Conservation (phyloP, 1,140 invertebrate genomes). For the Drosophila nigrodunni region DNA sequence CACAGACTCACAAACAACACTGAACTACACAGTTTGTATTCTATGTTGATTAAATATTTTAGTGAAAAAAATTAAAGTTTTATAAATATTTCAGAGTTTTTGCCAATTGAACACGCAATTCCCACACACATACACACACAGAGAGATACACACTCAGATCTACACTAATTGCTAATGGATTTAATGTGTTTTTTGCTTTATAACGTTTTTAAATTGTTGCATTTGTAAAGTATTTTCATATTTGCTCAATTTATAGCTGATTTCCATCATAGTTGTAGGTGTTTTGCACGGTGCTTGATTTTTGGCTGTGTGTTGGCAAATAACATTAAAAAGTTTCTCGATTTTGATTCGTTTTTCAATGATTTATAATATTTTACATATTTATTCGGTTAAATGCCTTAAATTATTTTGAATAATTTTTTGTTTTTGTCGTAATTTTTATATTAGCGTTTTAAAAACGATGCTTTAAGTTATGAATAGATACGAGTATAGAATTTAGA, state of each 20-base stretch:
- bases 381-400: constrained; percentile 50
- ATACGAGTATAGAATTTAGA: constrained; percentile 51
- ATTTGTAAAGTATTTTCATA: constrained; percentile 38
- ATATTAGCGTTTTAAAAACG: constrained; percentile 70
- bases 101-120: constrained; percentile 41
- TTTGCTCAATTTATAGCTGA: constrained; percentile 6
- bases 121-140: constrained; percentile 35
- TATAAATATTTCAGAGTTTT: constrained; percentile 28
- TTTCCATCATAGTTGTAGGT: constrained; percentile 33
- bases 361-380: constrained; percentile 71
- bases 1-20: constrained; percentile 12
- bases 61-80: neutral
- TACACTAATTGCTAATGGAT: constrained; percentile 71
- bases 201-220: constrained; percentile 34
- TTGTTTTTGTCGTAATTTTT: constrained; percentile 24
- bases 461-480: constrained; percentile 53
- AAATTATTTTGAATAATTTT: constrained; percentile 77
- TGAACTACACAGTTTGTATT: constrained; percentile 6
- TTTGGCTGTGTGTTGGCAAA: constrained; percentile 64
- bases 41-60: constrained; percentile 28
- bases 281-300: constrained; percentile 68
- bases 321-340: constrained; percentile 43
- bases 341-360: constrained; percentile 10
- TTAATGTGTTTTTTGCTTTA: constrained; percentile 42
- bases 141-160: constrained; percentile 48